phyloP scores from a whole-genome alignment of 2,797 vertebrate genomes.

The Dryobates pubescens region DNA sequence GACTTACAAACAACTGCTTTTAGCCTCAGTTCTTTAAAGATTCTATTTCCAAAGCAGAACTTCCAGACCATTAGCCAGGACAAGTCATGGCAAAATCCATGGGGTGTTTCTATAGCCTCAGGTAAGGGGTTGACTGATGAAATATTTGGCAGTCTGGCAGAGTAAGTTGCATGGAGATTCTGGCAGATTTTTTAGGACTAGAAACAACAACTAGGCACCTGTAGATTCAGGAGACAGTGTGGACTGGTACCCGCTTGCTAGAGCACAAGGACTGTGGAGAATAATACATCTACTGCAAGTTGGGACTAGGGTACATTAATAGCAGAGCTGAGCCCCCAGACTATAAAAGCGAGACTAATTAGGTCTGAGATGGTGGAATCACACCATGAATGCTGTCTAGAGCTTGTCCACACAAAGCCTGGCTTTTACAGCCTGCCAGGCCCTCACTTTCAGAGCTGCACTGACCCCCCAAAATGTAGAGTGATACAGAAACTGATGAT shows the following conservation, averaged over 20 bases:
- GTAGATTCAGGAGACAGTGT: neutral
- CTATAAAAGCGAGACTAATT: neutral
- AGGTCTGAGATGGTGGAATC: neutral
- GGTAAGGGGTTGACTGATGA: neutral
- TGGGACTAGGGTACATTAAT: neutral
- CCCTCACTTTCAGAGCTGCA: neutral
- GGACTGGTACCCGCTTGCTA: neutral
- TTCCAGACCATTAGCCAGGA: neutral
- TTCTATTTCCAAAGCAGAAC: neutral
- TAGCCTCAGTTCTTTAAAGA: neutral
- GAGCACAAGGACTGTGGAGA: neutral
- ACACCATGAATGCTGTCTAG: neutral
- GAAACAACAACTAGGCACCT: neutral
- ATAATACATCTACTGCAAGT: neutral
- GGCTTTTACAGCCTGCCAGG: neutral
- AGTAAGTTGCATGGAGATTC: neutral
- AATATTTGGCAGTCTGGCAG: neutral
- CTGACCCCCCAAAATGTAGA: neutral
- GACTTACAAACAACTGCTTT: neutral
- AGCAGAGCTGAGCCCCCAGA: neutral
- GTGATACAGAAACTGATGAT: neutral
- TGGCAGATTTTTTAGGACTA: neutral
- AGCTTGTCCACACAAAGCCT: neutral
- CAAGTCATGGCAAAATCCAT: neutral
- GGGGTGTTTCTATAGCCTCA: neutral